phyloP scores from a whole-genome alignment of 2,797 vertebrate species.

The Xenopus petersii region DNA sequence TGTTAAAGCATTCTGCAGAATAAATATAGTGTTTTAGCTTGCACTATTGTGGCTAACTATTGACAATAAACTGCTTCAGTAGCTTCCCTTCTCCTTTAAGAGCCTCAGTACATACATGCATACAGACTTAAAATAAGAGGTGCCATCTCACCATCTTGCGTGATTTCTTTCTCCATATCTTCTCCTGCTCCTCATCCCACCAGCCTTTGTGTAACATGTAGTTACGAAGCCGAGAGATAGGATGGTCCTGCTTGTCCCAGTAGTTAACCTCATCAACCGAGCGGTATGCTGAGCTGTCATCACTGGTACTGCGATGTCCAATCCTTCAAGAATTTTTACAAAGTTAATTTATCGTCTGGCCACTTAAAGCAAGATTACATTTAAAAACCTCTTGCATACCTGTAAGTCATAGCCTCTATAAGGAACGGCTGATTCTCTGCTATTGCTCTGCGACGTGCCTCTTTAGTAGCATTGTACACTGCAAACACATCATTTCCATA shows the following conservation, averaged over 20 bases:
- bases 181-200: conserved; percentile 90
- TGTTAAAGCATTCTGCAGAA: too few species aligned
- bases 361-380: not conserved
- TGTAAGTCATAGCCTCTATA: conserved; percentile 96
- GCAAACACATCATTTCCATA: conserved; percentile 94
- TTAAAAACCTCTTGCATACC: conserved; percentile 59
- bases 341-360: not conserved
- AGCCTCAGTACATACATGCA: too few species aligned
- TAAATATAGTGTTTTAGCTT: too few species aligned
- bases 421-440: conserved; percentile 94
- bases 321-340: conserved; percentile 65
- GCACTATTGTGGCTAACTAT: too few species aligned
- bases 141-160: conserved; percentile 64
- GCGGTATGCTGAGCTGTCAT: conserved; percentile 92
- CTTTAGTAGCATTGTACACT: conserved; percentile 87
- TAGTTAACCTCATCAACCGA: conserved; percentile 94
- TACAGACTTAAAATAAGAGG: too few species aligned
- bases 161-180: conserved; percentile 85
- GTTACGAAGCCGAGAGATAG: conserved; percentile 86
- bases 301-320: conserved; percentile 93
- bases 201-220: conserved; percentile 74
- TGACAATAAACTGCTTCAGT: too few species aligned
- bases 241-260: conserved; percentile 96
- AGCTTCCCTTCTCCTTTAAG: too few species aligned
- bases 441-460: conserved; percentile 83